Evolutionary conservation across 2,888 invertebrate genomes (phyloP).

Genomic region (Gastracanthus pulcherrimus): DNA sequence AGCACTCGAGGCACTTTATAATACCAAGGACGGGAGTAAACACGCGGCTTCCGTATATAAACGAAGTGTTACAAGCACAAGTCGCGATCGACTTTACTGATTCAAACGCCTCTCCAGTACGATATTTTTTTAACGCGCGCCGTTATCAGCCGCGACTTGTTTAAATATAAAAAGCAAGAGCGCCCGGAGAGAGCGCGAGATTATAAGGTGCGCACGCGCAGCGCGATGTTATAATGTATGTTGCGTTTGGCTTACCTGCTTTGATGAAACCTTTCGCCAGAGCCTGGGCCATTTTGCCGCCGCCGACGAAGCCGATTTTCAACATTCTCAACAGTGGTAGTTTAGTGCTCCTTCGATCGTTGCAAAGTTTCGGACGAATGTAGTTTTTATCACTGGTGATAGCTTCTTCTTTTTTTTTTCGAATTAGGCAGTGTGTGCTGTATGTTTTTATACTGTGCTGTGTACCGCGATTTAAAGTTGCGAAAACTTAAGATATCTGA

Average conservation of each 20-base stretch:
- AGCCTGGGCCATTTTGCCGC: constrained; percentile 95
- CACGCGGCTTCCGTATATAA: too few relatives aligned
- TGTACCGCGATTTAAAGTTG: too few relatives aligned
- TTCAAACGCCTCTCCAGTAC: background rate
- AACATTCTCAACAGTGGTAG: constrained; percentile 76
- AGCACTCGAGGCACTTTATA: too few relatives aligned
- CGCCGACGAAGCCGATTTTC: constrained; percentile 94
- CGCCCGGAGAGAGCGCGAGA: background rate
- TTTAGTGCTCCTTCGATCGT: background rate
- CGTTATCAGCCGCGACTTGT: background rate
- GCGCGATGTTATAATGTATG: background rate
- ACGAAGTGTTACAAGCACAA: background rate
- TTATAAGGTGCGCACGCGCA: background rate
- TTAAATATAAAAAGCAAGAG: background rate
- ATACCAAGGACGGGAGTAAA: too few relatives aligned
- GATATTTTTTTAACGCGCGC: constrained; percentile 48
- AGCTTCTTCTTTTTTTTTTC: background rate
- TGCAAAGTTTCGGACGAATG: background rate
- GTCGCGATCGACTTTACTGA: background rate
- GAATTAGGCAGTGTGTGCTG: too few relatives aligned
- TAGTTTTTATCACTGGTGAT: background rate
- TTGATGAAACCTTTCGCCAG: constrained; percentile 93
- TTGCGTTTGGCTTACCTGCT: constrained; percentile 88
- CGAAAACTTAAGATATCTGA: too few relatives aligned
- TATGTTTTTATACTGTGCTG: too few relatives aligned